phyloP scores from a whole-genome alignment of 1,140 invertebrate genomes.

The Probaryconus sp. region DNA sequence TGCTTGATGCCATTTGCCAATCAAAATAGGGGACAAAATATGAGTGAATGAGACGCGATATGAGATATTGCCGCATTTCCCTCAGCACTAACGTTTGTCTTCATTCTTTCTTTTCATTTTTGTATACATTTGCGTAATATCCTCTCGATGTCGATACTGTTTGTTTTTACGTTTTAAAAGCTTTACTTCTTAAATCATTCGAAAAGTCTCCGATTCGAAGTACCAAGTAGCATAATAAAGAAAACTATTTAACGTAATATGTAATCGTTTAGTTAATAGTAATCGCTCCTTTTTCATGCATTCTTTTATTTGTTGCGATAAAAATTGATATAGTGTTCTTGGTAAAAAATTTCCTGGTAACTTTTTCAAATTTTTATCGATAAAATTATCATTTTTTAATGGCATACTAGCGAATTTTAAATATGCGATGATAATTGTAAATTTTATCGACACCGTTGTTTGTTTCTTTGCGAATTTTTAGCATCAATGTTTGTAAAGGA shows the following conservation, averaged over 20 bases:
- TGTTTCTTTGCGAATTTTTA: constrained; percentile 16
- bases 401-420: constrained; percentile 2
- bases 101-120: constrained; percentile 1
- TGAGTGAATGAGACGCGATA: constrained; percentile 27
- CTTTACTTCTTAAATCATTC: constrained; percentile 35
- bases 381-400: constrained; percentile 18
- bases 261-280: constrained; percentile 73
- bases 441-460: constrained; percentile 4
- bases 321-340: constrained; percentile 16
- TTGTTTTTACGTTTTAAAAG: constrained; percentile 44
- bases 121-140: constrained; percentile 23
- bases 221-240: constrained; percentile 49
- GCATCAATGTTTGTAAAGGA: not conserved
- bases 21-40: constrained; percentile 51
- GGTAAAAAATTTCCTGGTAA: constrained; percentile 8
- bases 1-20: constrained; percentile 60
- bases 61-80: constrained; percentile 24
- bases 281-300: constrained; percentile 52
- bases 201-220: constrained; percentile 29
- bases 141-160: constrained; percentile 42
- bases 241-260: constrained; percentile 69
- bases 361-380: constrained; percentile 21
- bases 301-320: constrained; percentile 36
- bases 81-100: constrained; percentile 28
- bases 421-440: too few species aligned